Conservation (phyloP, 2,888 invertebrate genomes). For the Chymomyza caudatula region DNA sequence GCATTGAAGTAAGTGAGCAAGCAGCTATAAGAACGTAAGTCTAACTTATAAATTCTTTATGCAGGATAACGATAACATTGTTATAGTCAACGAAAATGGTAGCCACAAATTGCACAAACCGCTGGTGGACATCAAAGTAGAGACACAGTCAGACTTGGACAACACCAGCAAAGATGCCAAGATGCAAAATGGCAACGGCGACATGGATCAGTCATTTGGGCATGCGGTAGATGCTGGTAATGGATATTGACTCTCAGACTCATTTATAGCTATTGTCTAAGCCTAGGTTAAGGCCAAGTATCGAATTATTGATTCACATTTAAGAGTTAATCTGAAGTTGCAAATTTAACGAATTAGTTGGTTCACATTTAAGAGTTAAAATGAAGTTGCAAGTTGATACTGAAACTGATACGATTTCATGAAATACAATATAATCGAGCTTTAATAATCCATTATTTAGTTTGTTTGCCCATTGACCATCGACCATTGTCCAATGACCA, state of each 20-base stretch:
- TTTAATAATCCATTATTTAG: constrained; percentile 14
- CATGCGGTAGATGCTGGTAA: constrained; percentile 59
- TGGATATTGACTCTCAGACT: constrained; percentile 60
- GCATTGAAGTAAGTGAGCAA: constrained; percentile 23
- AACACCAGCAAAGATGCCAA: constrained; percentile 20
- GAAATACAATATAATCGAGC: constrained; percentile 37
- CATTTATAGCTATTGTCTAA: constrained; percentile 31
- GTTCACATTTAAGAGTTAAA: constrained; percentile 54
- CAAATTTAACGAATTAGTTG: no score
- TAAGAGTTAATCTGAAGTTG: constrained; percentile 45
- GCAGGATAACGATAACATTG: not conserved
- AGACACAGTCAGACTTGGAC: constrained; percentile 20
- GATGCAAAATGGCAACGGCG: constrained; percentile 6
- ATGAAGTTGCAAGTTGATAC: constrained; percentile 39
- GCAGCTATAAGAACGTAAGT: no score
- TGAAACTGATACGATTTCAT: constrained; percentile 37
- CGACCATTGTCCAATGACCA: not conserved
- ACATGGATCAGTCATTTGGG: constrained; percentile 38
- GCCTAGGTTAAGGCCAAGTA: constrained; percentile 62
- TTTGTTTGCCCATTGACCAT: constrained; percentile 1
- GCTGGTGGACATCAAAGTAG: constrained; percentile 30
- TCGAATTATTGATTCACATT: constrained; percentile 46
- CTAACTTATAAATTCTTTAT: not conserved
- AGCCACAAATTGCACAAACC: constrained; percentile 25
- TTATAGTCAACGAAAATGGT: not conserved